phyloP scores from a whole-genome alignment of 2,113 vertebrate species.

The Panthera uncia region DNA sequence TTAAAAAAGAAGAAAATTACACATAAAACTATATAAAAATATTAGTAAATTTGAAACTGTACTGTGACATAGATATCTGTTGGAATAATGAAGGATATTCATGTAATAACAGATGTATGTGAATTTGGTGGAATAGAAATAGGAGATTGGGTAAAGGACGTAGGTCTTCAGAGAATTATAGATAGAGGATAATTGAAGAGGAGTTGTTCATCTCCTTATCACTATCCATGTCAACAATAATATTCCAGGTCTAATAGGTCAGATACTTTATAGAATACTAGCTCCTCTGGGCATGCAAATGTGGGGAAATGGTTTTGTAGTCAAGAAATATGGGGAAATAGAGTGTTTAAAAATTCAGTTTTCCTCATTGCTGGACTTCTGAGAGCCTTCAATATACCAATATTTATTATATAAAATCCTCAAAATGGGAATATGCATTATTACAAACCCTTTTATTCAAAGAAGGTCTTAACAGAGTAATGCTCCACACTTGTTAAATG shows the following conservation, averaged over 20 bases:
- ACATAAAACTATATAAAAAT: background rate
- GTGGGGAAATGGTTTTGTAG: background rate
- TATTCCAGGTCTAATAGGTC: background rate
- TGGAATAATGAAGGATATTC: background rate
- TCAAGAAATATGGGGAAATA: background rate
- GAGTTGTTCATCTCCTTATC: background rate
- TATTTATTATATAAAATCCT: background rate
- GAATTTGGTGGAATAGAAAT: background rate
- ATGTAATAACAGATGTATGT: background rate
- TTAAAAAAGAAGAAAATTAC: background rate
- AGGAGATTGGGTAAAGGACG: background rate
- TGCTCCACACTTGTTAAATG: background rate
- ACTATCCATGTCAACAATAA: background rate
- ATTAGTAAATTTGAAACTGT: background rate
- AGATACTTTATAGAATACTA: background rate
- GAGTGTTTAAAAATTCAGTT: background rate
- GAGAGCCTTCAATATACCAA: background rate
- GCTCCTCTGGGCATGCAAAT: background rate
- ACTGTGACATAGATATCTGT: background rate
- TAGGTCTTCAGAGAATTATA: background rate
- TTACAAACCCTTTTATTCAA: background rate
- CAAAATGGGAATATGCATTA: background rate
- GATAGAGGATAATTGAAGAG: background rate
- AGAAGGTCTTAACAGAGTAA: background rate
- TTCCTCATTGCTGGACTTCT: background rate